These are phyloP conservation scores for Colaptes auratus DNA, from an alignment of 2,113 vertebrate species.

Conservation along the genomic window DNA sequence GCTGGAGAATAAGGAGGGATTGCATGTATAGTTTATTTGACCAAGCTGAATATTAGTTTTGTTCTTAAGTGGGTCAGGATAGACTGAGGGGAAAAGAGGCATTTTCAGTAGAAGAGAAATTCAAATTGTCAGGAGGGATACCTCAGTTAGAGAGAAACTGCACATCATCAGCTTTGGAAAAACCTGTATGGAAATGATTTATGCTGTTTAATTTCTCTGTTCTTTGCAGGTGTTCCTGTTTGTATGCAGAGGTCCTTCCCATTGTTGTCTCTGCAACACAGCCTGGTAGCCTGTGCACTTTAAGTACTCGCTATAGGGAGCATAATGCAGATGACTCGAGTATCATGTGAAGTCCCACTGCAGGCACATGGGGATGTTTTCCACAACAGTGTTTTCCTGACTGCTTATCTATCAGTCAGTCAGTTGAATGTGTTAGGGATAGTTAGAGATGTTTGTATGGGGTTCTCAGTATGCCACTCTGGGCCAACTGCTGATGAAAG, in stretches of 20 bases:
- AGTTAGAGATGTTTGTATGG: background rate
- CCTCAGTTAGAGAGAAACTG: constrained; percentile 36
- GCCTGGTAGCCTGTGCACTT: background rate
- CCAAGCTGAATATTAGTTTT: constrained; percentile 28
- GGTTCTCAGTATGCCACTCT: background rate
- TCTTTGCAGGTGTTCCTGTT: constrained; percentile 59
- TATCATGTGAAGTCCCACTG: background rate
- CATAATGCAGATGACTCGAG: background rate
- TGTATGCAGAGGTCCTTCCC: constrained; percentile 14
- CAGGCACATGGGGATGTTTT: background rate
- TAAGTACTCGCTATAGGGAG: constrained; percentile 3
- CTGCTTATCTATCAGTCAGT: background rate
- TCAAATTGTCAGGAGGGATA: constrained; percentile 3
- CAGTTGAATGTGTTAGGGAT: background rate
- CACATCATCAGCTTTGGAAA: constrained; percentile 2
- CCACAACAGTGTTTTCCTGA: background rate
- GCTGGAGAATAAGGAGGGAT: background rate
- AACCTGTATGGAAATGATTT: constrained; percentile 42
- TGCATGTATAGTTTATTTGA: background rate
- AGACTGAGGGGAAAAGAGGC: background rate
- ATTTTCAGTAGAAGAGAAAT: constrained; percentile 1
- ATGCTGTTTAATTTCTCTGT: constrained; percentile 50
- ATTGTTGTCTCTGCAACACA: constrained; percentile 16
- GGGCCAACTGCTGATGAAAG: background rate
- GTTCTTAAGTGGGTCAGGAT: constrained; percentile 52